A percentile compares a stretch with the other conserved stretches of the same genome.
These are phyloP conservation scores for Brachionus plicatilis DNA, from an alignment of 1,140 invertebrate species.

Conservation along the genomic window DNA sequence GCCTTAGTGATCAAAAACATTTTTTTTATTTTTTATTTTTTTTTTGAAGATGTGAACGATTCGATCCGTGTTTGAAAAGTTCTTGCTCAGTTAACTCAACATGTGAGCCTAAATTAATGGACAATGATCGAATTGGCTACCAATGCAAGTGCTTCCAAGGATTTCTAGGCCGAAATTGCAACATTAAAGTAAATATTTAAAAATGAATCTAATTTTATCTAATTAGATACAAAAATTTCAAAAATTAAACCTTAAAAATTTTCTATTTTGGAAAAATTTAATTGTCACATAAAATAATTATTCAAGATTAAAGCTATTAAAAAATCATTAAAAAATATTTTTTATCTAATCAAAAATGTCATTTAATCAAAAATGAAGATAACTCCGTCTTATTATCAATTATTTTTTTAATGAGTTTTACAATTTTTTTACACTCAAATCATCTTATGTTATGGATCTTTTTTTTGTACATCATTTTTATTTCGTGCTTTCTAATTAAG, in stretches of 20 bases:
- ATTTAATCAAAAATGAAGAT: too few species aligned
- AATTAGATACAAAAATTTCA: too few species aligned
- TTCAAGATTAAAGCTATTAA: not conserved
- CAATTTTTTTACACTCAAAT: too few species aligned
- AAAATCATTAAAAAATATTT: too few species aligned
- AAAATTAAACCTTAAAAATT: too few species aligned
- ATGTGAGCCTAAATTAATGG: not conserved
- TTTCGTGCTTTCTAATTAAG: too few species aligned
- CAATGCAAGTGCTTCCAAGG: slow-evolving; percentile 43
- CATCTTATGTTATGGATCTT: too few species aligned
- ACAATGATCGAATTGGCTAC: not conserved
- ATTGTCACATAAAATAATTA: not conserved
- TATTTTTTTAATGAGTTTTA: too few species aligned
- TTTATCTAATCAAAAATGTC: too few species aligned
- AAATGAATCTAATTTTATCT: not conserved
- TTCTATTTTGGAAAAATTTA: too few species aligned
- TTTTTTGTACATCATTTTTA: too few species aligned
- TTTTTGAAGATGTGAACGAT: slow-evolving; percentile 35
- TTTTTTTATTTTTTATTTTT: slow-evolving; percentile 12
- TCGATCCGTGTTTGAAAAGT: slow-evolving; percentile 12
- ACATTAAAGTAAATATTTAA: slow-evolving; percentile 7
- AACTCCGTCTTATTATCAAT: too few species aligned
- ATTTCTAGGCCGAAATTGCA: slow-evolving; percentile 41
- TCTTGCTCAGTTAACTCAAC: slow-evolving; percentile 19
- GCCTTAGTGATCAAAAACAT: not conserved